Conservation (phyloP, 2,113 vertebrate species). For the Atherinomorus stipes region DNA sequence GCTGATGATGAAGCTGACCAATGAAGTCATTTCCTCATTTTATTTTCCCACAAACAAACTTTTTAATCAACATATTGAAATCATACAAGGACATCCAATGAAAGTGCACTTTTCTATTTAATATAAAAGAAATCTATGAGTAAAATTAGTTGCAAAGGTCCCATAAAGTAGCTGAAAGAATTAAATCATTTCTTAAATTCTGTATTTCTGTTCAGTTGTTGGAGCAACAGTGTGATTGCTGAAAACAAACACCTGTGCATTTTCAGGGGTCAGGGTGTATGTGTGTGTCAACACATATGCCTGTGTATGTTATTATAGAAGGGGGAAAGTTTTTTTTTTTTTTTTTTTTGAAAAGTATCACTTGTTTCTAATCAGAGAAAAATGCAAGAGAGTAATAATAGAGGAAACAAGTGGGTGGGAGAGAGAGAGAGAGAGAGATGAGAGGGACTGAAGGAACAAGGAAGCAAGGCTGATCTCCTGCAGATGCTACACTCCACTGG, state of each 20-base stretch:
- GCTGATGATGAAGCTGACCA: not conserved
- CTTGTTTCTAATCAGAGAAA: slow-evolving; percentile 49
- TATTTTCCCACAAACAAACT: not conserved
- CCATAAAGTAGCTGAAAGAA: not conserved
- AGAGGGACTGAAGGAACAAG: slow-evolving; percentile 27
- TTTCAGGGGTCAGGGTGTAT: slow-evolving; percentile 19
- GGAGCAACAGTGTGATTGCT: slow-evolving; percentile 34
- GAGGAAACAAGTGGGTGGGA: slow-evolving; percentile 37
- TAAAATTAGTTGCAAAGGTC: not conserved
- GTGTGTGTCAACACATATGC: not conserved
- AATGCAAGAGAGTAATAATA: slow-evolving; percentile 38
- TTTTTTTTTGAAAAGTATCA: slow-evolving; percentile 30
- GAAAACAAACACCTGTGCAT: slow-evolving; percentile 68
- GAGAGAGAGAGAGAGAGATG: slow-evolving; percentile 27
- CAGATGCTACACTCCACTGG: slow-evolving; percentile 69
- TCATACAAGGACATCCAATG: slow-evolving; percentile 6
- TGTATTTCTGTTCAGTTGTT: slow-evolving; percentile 7
- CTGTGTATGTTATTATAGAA: slow-evolving; percentile 17
- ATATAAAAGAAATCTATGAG: not conserved
- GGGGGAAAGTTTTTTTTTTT: slow-evolving; percentile 1
- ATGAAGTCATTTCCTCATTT: not conserved
- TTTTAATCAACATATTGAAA: not conserved
- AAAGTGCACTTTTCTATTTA: not conserved
- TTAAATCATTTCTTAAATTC: not conserved
- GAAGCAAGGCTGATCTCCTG: slow-evolving; percentile 55